Base-by-base conservation (phyloP, 2,888 invertebrate genomes). In the Drosophila rellima region DNA sequence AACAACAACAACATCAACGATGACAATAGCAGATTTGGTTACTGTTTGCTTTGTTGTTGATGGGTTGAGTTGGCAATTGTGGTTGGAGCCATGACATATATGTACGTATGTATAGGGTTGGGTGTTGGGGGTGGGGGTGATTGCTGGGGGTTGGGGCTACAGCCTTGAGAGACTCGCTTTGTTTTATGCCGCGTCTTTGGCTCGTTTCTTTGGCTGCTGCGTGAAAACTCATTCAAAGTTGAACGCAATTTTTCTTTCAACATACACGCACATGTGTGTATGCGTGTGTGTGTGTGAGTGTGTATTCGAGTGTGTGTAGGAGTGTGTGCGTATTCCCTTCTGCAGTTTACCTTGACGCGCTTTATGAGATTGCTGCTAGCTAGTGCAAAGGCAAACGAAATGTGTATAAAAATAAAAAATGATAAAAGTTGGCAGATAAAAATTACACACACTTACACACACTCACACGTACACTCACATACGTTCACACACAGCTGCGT, bases 351-450 rank as follows among this genome's bases (percentile, higher is more conserved):
- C 85, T 87, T 87, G 80, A 82, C 79, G 82, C 69, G 67, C 70
- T 73, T 72, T 75, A 75, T 78, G 78, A 68, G 81, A 62, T 74
- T 60, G 57, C 57, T 59, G 48, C 56, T 56, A 64, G 48, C 56
- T 56, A 64, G 39, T 60, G 73, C 68, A 76, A 77, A 72, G 66
- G 66, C 84, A 84, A 69, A 70, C 79, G 79, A 87, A 82, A 82
- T 85, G 79, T 71, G 88, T 79, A 76, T 74, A 76, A 82, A 85
- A 85, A 88, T 82, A 83, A 88, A 89, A 89, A 90, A 83, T 89
- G 83, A 89, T 88, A 88, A 90, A 89, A 89, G 82, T 86, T 90
- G 80, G 76, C 86, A 90, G 86, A 89, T 89, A 90, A 89, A 89
- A 89, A 83, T 89, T 85, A 85, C 80, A 68, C 80, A 76, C 71